phyloP scores from a whole-genome alignment of 1,140 invertebrate species.

The Listronotus bonariensis region DNA sequence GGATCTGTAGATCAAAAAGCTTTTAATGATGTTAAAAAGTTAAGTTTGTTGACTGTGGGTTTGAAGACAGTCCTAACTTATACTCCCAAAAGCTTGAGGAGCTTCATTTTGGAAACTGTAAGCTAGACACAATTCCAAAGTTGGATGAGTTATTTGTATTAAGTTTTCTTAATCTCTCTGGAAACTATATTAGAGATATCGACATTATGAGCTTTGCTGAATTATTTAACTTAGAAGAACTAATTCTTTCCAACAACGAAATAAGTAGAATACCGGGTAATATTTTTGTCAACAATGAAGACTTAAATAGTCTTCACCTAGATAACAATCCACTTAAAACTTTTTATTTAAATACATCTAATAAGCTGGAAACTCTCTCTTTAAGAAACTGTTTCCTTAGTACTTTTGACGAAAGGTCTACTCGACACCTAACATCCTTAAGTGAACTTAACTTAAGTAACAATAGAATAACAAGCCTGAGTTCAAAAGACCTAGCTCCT shows the following conservation, averaged over 20 bases:
- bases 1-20: conserved; percentile 39
- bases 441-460: conserved; percentile 48
- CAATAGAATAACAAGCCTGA: conserved; percentile 42
- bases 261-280: conserved; percentile 43
- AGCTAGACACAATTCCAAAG: conserved; percentile 42
- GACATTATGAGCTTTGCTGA: conserved; percentile 44
- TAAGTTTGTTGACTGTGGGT: conserved; percentile 38
- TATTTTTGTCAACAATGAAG: conserved; percentile 44
- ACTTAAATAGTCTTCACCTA: conserved; percentile 44
- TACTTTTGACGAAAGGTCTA: conserved; percentile 40
- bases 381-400: conserved; percentile 46
- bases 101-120: conserved; percentile 46
- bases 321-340: conserved; percentile 47
- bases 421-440: conserved; percentile 38
- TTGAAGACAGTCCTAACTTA: conserved; percentile 40
- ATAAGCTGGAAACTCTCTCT: conserved; percentile 45
- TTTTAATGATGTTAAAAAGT: conserved; percentile 41
- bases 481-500: conserved; percentile 36
- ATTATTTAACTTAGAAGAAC: conserved; percentile 42
- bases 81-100: conserved; percentile 45
- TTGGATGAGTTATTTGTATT: conserved; percentile 43
- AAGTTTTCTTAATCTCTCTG: conserved; percentile 44
- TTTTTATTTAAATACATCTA: conserved; percentile 39
- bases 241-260: conserved; percentile 49
- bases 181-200: conserved; percentile 47